Conservation (phyloP, 2,113 vertebrate species). For the Elgaria multicarinata region DNA sequence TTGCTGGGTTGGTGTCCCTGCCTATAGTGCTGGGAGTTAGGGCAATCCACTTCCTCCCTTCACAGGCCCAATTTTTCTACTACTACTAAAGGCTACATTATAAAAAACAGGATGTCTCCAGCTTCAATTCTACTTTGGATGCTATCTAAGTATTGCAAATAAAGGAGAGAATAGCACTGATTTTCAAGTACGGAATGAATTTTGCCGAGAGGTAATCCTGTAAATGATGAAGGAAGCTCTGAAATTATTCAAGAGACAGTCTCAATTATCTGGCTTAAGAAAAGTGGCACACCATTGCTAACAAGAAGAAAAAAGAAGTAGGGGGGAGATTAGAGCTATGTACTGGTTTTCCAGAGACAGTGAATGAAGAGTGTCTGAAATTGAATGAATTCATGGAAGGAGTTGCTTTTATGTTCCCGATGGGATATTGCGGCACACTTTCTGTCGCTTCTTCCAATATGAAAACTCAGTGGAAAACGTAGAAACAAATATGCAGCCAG, state of each 20-base stretch:
- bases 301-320: not conserved
- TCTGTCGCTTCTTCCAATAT: not conserved
- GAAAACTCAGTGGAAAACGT: too few species aligned
- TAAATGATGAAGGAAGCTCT: not conserved
- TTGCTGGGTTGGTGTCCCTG: too few species aligned
- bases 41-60: too few species aligned
- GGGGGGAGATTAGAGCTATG: not conserved
- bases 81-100: not conserved
- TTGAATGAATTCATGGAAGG: not conserved
- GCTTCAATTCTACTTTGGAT: not conserved
- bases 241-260: slow-evolving; percentile 18
- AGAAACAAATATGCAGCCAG: not conserved
- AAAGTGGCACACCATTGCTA: not conserved
- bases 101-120: not conserved
- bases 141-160: not conserved
- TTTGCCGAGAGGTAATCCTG: not conserved
- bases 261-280: not conserved
- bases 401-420: not conserved
- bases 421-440: not conserved
- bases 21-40: too few species aligned
- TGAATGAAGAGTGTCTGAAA: not conserved
- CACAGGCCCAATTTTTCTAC: not conserved
- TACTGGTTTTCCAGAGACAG: not conserved
- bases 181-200: slow-evolving; percentile 8
- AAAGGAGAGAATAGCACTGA: not conserved